A percentile compares a stretch with the other conserved stretches of the same genome.
phyloP scores from a whole-genome alignment of 2,888 invertebrate species.

The Brachynemurus nebulosus region DNA sequence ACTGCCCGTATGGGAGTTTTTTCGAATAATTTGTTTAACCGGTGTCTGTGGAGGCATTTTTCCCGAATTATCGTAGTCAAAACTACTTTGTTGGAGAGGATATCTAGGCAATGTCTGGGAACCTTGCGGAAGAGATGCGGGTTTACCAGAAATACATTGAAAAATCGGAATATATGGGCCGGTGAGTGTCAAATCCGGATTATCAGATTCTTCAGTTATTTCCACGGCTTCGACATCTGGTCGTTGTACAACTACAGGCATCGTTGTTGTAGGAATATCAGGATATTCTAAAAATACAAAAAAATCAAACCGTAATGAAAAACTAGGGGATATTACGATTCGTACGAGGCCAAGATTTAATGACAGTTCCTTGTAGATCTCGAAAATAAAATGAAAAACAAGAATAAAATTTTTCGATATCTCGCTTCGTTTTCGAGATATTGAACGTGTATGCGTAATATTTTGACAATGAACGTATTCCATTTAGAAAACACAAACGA shows the following conservation, averaged over 20 bases:
- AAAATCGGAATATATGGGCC: slow-evolving; percentile 87
- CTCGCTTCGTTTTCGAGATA: too few relatives aligned
- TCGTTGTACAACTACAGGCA: neutral
- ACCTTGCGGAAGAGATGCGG: slow-evolving; percentile 28
- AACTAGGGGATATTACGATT: too few relatives aligned
- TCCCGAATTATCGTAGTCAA: neutral
- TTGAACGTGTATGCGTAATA: too few relatives aligned
- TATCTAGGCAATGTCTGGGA: slow-evolving; percentile 17
- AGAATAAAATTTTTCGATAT: too few relatives aligned
- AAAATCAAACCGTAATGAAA: too few relatives aligned
- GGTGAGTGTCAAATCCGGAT: slow-evolving; percentile 50
- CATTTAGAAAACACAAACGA: too few relatives aligned
- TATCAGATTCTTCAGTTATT: slow-evolving; percentile 36
- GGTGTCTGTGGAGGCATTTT: slow-evolving; percentile 9
- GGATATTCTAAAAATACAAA: too few relatives aligned
- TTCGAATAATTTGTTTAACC: slow-evolving; percentile 10
- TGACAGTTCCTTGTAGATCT: too few relatives aligned
- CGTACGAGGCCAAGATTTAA: too few relatives aligned
- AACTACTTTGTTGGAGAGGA: neutral
- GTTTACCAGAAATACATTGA: slow-evolving; percentile 76
- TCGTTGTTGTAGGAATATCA: too few relatives aligned
- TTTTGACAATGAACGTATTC: too few relatives aligned
- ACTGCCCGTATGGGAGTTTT: slow-evolving; percentile 10
- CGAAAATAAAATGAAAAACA: too few relatives aligned
- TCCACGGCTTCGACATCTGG: slow-evolving; percentile 26